phyloP scores from a whole-genome alignment of 2,888 invertebrate genomes.

The Epinotia brunnichana region DNA sequence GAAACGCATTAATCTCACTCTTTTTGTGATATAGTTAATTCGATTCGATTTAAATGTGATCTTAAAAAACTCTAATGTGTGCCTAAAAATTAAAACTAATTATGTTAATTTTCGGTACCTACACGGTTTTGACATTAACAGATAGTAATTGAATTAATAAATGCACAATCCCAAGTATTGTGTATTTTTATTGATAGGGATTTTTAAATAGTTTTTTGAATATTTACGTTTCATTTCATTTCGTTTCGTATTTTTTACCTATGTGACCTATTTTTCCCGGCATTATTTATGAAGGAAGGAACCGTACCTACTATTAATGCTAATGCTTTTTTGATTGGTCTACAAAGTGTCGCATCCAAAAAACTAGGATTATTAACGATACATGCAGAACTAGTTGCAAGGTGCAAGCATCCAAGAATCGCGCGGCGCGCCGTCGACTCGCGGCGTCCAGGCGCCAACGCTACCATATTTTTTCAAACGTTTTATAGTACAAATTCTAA shows the following conservation, averaged over 20 bases:
- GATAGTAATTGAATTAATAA: neutral
- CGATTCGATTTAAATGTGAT: neutral
- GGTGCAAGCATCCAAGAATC: conserved; percentile 1
- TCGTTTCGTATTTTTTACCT: too few species aligned
- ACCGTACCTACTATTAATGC: too few species aligned
- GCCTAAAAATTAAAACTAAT: neutral
- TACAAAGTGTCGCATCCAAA: neutral
- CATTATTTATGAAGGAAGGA: too few species aligned
- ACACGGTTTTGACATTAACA: too few species aligned
- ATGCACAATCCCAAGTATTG: too few species aligned
- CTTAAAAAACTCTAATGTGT: neutral
- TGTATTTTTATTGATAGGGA: too few species aligned
- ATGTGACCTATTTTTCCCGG: too few species aligned
- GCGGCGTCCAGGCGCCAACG: conserved; percentile 27
- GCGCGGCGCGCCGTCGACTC: conserved; percentile 19
- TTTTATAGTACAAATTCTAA: conserved; percentile 8
- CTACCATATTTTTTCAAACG: conserved; percentile 25
- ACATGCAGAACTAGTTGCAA: conserved; percentile 22
- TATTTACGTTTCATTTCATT: too few species aligned
- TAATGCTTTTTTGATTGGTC: neutral
- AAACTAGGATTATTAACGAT: conserved; percentile 4
- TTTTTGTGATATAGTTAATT: neutral
- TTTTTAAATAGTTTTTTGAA: too few species aligned
- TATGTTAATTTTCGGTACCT: neutral
- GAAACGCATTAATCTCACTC: neutral